Base-by-base conservation (phyloP, 2,888 invertebrate genomes). In the Cryptocephalus moraei region DNA sequence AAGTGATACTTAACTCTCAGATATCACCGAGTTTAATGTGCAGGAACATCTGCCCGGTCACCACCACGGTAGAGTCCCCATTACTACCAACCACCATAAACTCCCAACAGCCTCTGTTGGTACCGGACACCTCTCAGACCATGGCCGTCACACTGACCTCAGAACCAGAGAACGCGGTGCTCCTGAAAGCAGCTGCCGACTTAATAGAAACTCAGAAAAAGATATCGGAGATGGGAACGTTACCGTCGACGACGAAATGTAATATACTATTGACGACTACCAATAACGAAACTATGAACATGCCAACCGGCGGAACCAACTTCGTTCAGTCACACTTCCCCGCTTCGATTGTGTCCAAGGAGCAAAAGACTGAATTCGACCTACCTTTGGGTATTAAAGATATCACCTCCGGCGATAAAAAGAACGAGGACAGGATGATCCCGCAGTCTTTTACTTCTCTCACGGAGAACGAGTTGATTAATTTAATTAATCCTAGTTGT, bases 401-500 rank as follows among this genome's bases (percentile, higher is more conserved):
- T 43, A 56, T 62, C 44, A 52, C 65, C 4, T 11, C 14, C 4
- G 14, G n/a, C 14, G 67, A 69, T 45, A 70, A 70, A 56, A 69
- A 70, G 49, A 65, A 62, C 41, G 70, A 73, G 62, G 76, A 64
- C 63, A 71, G 58, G 38, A 80, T 80, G 75, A 78, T 79, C 71
- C 84, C 75, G 45, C 84, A 84, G 64, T 81, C 86, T 41, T 77
- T 91, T 57, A 84, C 86, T 9, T 81, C 84, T 61, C 87, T 91
- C 83, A 87, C 87, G 53, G 91, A 91, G 69, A 86, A 85, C 70
- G 91, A 91, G 72, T 77, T 91, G 58, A 79, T 91, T 58, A 89
- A 85, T 68, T 88, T 89, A 72, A 91, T 91, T 58, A 90, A 91
- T 75, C 87, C 91, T 44, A 86, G 84, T 75, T 87, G 88, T 69